Base-by-base conservation (phyloP, 2,113 vertebrate species). In the Thalassarche chlororhynchos region DNA sequence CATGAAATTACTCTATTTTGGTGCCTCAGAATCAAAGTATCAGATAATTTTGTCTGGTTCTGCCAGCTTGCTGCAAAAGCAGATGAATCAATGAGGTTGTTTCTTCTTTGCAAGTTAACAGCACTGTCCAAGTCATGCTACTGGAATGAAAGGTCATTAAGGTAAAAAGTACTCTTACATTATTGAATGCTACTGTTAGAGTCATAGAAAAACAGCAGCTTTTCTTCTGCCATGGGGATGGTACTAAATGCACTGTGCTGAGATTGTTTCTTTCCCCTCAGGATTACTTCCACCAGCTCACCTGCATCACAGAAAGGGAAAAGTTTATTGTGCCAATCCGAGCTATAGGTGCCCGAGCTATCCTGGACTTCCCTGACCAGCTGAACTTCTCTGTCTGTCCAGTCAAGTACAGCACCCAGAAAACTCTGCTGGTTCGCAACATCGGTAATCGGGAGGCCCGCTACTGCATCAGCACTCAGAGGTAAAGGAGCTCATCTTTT, bases 311-410 rank as follows among this genome's bases (percentile, higher is more conserved):
- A 4, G 99, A 98, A 83, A 98, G 98, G 93, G 99, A 99, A 60
- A 98, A 98, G 72, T 99, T 99, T 64, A 77, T 99, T 62, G 98
- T 99, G 70, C 99, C 99, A 0, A 88, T 99, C 68, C 97, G 74
- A 32, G 99, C 98, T 7, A 97, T 99, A n/a, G 98, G 98, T 17
- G 98, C 99, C 10, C 96, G 98, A 26, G 98, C 98, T 34, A 93
- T 99, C 62, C 95, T 99, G 61, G 98, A 99, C 75, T 98, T 99
- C 90, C 99, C 98, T 2, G 99, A 99, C 32, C 87, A 98, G n/a
- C 44, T 99, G 87, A 90, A 98, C 94, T 99, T 99, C 84, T 98
- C 98, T 0, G 3, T 74, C 16, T 99, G 98, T 61, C 98, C 98
- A 0, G 99, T 99, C 57, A 99, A 99, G 89, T 95, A 95, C 86